Conservation (phyloP, 2,113 vertebrate species). For the Pontoporia blainvillei region DNA sequence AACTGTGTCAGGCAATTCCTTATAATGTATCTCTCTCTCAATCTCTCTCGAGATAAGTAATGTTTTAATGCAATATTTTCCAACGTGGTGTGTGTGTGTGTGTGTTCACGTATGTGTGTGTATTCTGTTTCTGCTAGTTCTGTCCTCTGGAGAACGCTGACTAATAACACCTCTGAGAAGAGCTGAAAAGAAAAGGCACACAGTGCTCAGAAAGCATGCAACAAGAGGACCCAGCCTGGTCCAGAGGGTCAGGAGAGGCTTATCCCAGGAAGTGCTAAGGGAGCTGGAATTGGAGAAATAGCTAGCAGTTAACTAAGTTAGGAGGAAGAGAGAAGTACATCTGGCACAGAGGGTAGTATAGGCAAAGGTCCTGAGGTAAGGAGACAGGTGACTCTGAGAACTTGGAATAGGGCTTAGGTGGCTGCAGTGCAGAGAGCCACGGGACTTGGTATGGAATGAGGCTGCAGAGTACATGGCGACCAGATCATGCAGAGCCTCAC, state of each 20-base stretch:
- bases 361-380: neutral
- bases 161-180: neutral
- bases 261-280: neutral
- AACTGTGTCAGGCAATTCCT: neutral
- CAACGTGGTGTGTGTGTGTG: too few species aligned
- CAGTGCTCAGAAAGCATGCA: accelerated
- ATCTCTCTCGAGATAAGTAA: neutral
- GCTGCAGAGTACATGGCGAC: accelerated
- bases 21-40: neutral
- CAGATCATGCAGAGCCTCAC: accelerated
- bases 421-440: accelerated
- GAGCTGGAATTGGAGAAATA: accelerated
- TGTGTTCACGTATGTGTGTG: neutral
- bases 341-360: neutral
- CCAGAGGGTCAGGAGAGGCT: too few species aligned
- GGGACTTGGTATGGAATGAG: accelerated
- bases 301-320: neutral
- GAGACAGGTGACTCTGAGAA: neutral
- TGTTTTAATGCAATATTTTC: too few species aligned
- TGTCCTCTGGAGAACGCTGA: neutral
- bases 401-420: neutral
- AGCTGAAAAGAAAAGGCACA: neutral
- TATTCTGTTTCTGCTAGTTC: neutral
- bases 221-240: accelerated
- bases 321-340: accelerated